phyloP scores from a whole-genome alignment of 2,797 vertebrate species.

The Lateolabrax maculatus region DNA sequence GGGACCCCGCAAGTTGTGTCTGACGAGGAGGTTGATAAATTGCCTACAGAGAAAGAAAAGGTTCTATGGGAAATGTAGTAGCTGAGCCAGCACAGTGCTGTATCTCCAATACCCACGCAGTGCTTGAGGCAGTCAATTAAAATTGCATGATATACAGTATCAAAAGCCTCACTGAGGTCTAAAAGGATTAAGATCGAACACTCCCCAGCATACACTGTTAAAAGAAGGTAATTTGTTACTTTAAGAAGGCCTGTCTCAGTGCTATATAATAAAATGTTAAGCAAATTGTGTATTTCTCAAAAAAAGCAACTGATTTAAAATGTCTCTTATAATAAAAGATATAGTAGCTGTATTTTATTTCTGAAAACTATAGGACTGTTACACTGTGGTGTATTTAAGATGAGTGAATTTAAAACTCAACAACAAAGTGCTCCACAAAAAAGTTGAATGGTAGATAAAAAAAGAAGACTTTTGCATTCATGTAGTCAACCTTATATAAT shows the following conservation, averaged over 20 bases:
- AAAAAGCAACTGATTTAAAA: background rate
- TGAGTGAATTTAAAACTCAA: background rate
- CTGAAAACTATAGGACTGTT: background rate
- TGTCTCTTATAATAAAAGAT: background rate
- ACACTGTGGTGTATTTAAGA: no score
- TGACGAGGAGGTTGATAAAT: conserved; percentile 49
- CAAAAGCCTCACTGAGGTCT: conserved; percentile 64
- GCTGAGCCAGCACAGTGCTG: conserved; percentile 65
- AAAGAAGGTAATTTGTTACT: conserved; percentile 63
- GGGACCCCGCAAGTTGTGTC: conserved; percentile 46
- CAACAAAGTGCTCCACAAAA: background rate
- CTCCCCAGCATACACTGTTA: conserved; percentile 46
- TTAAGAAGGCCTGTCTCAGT: conserved; percentile 23
- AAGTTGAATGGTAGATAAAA: background rate
- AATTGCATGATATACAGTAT: conserved; percentile 72
- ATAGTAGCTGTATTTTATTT: background rate
- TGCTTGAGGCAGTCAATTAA: conserved; percentile 75
- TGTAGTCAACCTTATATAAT: background rate
- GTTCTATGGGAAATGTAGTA: conserved; percentile 60
- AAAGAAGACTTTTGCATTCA: background rate
- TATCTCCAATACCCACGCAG: conserved; percentile 55
- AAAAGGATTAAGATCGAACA: conserved; percentile 68
- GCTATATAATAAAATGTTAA: conserved; percentile 6
- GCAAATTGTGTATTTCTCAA: conserved; percentile 3
- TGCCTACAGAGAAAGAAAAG: conserved; percentile 56